phyloP scores from a whole-genome alignment of 2,888 invertebrate species.

The Aporophyla lueneburgensis region DNA sequence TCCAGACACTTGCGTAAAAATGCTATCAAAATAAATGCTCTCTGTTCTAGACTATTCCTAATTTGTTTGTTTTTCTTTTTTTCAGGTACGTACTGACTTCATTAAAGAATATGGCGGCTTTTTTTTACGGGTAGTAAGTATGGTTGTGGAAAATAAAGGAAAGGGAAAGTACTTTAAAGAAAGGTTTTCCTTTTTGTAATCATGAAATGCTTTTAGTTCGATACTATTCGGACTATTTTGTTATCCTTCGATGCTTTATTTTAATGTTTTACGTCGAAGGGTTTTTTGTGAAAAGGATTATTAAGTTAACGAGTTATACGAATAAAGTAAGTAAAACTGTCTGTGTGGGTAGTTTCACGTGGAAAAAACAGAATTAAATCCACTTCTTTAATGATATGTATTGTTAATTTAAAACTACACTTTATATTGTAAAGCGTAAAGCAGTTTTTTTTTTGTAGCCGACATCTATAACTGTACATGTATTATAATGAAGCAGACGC shows the following conservation, averaged over 20 bases:
- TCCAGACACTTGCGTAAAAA: conserved; percentile 36
- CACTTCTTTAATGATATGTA: neutral
- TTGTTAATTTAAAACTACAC: neutral
- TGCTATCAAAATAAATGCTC: conserved; percentile 27
- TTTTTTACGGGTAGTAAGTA: conserved; percentile 26
- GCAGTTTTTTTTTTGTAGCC: no score
- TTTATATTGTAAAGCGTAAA: no score
- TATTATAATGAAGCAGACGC: no score
- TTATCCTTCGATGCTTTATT: conserved; percentile 1
- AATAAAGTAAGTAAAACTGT: neutral
- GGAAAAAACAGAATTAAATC: neutral
- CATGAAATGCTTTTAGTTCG: conserved; percentile 50
- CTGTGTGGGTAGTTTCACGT: neutral
- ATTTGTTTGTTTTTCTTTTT: conserved; percentile 49
- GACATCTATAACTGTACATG: no score
- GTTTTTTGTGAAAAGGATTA: neutral
- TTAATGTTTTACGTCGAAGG: conserved; percentile 14
- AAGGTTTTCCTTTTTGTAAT: conserved; percentile 18
- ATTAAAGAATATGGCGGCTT: conserved; percentile 9
- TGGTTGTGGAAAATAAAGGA: conserved; percentile 7
- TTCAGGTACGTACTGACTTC: conserved; percentile 62
- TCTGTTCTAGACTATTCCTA: conserved; percentile 36
- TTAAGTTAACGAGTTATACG: neutral
- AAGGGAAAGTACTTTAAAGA: neutral
- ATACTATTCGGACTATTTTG: conserved; percentile 6